Base-by-base conservation (phyloP, 2,888 invertebrate genomes). In the Cheilosia scutellata region DNA sequence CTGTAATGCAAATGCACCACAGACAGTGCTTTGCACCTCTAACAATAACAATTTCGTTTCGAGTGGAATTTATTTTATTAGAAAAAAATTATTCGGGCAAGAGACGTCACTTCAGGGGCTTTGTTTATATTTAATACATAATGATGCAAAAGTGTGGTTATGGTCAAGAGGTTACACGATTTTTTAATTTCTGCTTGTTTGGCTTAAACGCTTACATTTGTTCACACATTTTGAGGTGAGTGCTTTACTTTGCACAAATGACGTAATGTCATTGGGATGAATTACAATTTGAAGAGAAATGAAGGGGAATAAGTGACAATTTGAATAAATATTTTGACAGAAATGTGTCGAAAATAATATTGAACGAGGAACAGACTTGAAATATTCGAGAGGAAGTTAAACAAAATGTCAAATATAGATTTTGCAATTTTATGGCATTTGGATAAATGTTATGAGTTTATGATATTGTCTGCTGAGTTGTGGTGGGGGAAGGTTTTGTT, bases 321-420 rank as follows among this genome's bases (percentile, higher is more conserved):
- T 31, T 55, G 40, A 16, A 70, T 47, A 70, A 77, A 77, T 47
- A 77, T 70, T 77, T 70, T 44, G 70, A 62, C 62, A 47, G 53
- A 55, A 53, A 58, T 40, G 16, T 75, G 75, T 57, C 47, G 37
- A 29, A 57, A 37, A 44, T 40, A 44, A 13, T 55, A 65, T 51
- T 29, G 51, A 27, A 55, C 11, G n/a, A n/a, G n/a, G 16, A 74
- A 31, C 9, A 27, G 33, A 55, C 11, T 47, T n/a, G 33, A 9
- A 6, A 27, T 16, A 44, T 51, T 53, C 33, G 37, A 53, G 53
- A 55, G 49, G 42, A 62, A 70, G 47, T 70, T 29, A 62, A 70
- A 62, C 70, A 55, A 70, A 58, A 16, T 29, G 62, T 70, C 68
- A 42, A 13, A n/a, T 33, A 42, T 20, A 42, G 42, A 42, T 49